These are phyloP conservation scores for Actinopyga echinites DNA, from an alignment of 53 echinoderm and acorn worm genomes.

Conservation along the genomic window DNA sequence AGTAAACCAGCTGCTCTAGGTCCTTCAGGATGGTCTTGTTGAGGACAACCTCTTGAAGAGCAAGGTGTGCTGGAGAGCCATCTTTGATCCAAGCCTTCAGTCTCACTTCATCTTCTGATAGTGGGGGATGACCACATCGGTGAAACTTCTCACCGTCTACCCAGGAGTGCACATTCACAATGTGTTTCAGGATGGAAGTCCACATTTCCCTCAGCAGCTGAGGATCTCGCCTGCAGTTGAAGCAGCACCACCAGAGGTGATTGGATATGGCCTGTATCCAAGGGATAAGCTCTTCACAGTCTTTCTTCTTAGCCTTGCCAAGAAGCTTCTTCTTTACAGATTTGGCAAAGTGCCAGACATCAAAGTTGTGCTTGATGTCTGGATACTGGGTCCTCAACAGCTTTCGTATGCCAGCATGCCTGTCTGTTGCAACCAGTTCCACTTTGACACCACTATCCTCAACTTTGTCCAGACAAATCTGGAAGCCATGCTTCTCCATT, in stretches of 20 bases:
- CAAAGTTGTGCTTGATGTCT: slow-evolving; percentile 37
- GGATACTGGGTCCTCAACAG: slow-evolving; percentile 32
- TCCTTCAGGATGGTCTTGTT: slow-evolving; percentile 38
- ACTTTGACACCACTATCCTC: slow-evolving; percentile 1
- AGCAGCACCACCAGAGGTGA: slow-evolving; percentile 49
- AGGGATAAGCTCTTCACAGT: slow-evolving; percentile 1
- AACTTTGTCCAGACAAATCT: slow-evolving; percentile 17
- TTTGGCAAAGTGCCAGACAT: slow-evolving; percentile 58
- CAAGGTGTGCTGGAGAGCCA: slow-evolving; percentile 37
- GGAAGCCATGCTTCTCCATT: slow-evolving; percentile 56
- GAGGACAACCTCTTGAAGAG: slow-evolving; percentile 25
- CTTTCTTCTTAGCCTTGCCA: slow-evolving; percentile 47
- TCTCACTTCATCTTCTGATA: background rate
- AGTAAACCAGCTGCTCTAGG: slow-evolving; percentile 23
- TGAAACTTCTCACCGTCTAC: slow-evolving; percentile 14
- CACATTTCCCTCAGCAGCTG: slow-evolving; percentile 41
- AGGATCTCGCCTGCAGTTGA: slow-evolving; percentile 23
- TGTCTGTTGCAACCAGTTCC: slow-evolving; percentile 40
- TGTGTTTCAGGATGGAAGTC: slow-evolving; percentile 38
- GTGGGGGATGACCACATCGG: slow-evolving; percentile 31
- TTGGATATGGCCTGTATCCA: slow-evolving; percentile 21
- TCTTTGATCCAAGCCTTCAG: slow-evolving; percentile 48
- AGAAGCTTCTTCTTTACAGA: slow-evolving; percentile 46
- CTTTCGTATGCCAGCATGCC: slow-evolving; percentile 50
- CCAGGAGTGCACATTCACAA: slow-evolving; percentile 40